Base-by-base conservation (phyloP, 2,113 vertebrate species). In the Pitta sordida region DNA sequence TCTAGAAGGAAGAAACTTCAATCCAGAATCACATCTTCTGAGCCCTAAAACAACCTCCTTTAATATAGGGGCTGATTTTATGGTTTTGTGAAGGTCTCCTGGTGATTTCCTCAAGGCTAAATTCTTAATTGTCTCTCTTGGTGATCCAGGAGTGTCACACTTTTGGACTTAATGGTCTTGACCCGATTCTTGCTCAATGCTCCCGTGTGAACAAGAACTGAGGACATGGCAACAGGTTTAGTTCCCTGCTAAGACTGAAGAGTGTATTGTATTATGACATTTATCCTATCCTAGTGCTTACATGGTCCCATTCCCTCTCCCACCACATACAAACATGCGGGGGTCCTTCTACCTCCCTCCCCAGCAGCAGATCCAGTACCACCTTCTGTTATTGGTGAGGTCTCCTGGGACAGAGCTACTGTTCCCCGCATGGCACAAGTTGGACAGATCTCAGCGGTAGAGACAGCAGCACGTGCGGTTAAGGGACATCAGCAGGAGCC, bases 241-340 rank as follows among this genome's bases (percentile, higher is more conserved):
- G 24, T 12, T 39, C 22, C 29, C 53, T 90, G n/a, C 36, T 73
- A 56, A 44, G 19, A 36, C 37, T 77, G 9, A n/a, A 41, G 14
- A 3, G 14, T 56, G 36, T 37, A 9, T 37, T 53, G 20, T 19
- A 22, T 9, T 29, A 44, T 32, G 13, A 17, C 52, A 29, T 75
- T 49, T 63, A 51, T 27, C 48, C 43, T 76, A 17, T 37, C 11
- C 32, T n/a, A 30, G 32, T 53, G 60, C 27, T 82, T 48, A 62
- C 11, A 9, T 20, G 32, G 43, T 9, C 14, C 11, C 0, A 0
- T 65, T 89, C 26, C 15, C 10, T n/a, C 60, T 78, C 37, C 27
- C 21, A 46, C 32, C 32, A 46, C 11, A 18, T 17, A 58, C 16
- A 69, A 6, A 27, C 2, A 0, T 30, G 39, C 0, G 2, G n/a